phyloP scores from a whole-genome alignment of 2,888 invertebrate genomes.

The Parnassius glacialis region DNA sequence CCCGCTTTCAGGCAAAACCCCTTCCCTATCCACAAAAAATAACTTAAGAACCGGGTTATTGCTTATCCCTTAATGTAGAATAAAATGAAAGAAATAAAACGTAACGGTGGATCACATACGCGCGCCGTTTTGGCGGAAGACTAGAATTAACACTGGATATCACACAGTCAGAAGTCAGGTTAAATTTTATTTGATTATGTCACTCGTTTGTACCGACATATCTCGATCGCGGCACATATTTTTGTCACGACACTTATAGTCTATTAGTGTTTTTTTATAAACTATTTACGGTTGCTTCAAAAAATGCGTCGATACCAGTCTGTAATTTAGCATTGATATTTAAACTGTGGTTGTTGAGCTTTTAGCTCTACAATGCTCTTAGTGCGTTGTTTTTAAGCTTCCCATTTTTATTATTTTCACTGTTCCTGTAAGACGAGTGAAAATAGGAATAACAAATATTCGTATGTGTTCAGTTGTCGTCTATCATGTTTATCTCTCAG shows the following conservation, averaged over 20 bases:
- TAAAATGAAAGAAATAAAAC: constrained; percentile 76
- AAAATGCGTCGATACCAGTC: constrained; percentile 95
- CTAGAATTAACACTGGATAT: constrained; percentile 45
- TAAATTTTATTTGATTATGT: constrained; percentile 69
- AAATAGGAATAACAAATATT: background rate
- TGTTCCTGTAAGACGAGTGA: constrained; percentile 28
- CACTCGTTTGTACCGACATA: constrained; percentile 77
- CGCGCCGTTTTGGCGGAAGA: constrained; percentile 72
- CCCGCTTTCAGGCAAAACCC: constrained; percentile 59
- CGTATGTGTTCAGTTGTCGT: constrained; percentile 34
- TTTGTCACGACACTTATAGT: constrained; percentile 64
- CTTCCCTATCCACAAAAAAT: constrained; percentile 55
- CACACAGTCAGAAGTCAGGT: constrained; percentile 17
- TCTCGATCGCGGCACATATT: constrained; percentile 88
- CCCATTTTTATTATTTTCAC: constrained; percentile 14
- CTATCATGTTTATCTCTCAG: constrained; percentile 52
- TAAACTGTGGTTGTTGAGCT: constrained; percentile 60
- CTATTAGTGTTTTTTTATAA: constrained; percentile 35
- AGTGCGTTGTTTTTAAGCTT: constrained; percentile 26
- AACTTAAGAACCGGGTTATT: constrained; percentile 60
- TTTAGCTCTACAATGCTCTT: constrained; percentile 50
- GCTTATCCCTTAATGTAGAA: constrained; percentile 78
- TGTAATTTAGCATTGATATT: constrained; percentile 92
- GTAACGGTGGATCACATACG: constrained; percentile 63
- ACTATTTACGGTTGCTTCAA: constrained; percentile 93